A percentile compares a stretch with the other conserved stretches of the same genome.
phyloP scores from a whole-genome alignment of 2,797 vertebrate genomes.

The Sitta carolinensis region DNA sequence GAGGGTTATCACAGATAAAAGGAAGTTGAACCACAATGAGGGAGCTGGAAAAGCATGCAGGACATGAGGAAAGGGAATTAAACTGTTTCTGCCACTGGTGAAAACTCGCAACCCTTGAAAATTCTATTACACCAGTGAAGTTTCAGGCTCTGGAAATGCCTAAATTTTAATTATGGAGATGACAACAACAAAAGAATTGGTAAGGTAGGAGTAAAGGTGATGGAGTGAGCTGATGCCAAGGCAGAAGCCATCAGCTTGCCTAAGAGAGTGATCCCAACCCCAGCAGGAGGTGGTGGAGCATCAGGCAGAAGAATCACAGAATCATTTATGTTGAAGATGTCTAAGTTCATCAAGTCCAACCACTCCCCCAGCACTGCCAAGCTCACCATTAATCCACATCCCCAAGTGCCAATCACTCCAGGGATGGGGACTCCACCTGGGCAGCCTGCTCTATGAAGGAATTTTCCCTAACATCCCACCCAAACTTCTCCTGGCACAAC shows the following conservation, averaged over 20 bases:
- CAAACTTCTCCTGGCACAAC: neutral
- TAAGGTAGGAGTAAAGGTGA: neutral
- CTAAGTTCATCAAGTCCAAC: neutral
- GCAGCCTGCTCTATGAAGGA: neutral
- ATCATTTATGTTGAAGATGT: neutral
- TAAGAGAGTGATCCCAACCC: neutral
- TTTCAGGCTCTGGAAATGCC: neutral
- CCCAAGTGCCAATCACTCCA: fast-evolving
- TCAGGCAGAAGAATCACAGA: neutral
- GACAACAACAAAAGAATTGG: neutral
- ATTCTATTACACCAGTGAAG: neutral
- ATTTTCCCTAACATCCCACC: neutral
- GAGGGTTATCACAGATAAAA: neutral
- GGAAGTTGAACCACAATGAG: neutral
- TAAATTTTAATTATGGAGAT: neutral
- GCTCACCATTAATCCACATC: neutral
- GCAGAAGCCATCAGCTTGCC: neutral
- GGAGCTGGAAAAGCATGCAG: neutral
- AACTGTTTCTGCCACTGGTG: neutral
- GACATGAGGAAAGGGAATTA: neutral
- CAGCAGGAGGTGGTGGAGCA: neutral
- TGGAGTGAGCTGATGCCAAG: neutral
- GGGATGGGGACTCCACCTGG: neutral
- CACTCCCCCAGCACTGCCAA: neutral
- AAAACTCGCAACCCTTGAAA: neutral